Percentiles rank a stretch among this genome's conserved stretches.
phyloP scores from a whole-genome alignment of 2,888 invertebrate species.

The Acrobasis suavella region DNA sequence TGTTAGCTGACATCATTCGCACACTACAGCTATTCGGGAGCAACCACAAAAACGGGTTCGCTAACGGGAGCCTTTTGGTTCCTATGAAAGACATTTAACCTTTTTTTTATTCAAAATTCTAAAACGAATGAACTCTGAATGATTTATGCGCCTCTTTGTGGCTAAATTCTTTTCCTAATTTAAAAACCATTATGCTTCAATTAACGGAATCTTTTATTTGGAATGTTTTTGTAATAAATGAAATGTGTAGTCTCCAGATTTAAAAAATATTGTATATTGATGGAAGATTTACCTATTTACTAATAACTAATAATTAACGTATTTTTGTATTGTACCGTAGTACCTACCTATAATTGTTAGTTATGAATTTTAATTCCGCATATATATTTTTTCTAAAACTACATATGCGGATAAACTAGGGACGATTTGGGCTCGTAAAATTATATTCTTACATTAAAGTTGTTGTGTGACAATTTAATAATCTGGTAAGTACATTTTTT shows the following conservation, averaged over 20 bases:
- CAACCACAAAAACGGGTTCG: conserved; percentile 51
- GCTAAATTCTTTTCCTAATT: conserved; percentile 9
- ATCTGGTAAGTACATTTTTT: no score
- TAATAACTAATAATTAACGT: no score
- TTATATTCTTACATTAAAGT: no score
- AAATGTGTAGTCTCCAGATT: neutral
- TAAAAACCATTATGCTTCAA: conserved; percentile 8
- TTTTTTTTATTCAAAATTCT: conserved; percentile 26
- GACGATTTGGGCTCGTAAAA: no score
- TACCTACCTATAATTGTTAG: no score
- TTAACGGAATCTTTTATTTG: neutral
- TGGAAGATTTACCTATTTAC: no score
- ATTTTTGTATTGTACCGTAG: no score
- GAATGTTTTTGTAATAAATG: neutral
- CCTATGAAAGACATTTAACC: conserved; percentile 34
- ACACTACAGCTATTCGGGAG: conserved; percentile 8
- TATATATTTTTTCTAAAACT: no score
- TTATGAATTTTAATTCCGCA: no score
- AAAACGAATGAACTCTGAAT: conserved; percentile 30
- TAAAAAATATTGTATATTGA: neutral
- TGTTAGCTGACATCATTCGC: conserved; percentile 49
- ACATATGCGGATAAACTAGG: no score
- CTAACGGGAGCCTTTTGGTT: conserved; percentile 48
- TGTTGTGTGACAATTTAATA: no score
- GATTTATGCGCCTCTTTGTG: conserved; percentile 30